Percentiles rank a stretch among this genome's conserved stretches.
Conservation (phyloP, 2,888 invertebrate genomes). For the Sminthurides aquaticus region DNA sequence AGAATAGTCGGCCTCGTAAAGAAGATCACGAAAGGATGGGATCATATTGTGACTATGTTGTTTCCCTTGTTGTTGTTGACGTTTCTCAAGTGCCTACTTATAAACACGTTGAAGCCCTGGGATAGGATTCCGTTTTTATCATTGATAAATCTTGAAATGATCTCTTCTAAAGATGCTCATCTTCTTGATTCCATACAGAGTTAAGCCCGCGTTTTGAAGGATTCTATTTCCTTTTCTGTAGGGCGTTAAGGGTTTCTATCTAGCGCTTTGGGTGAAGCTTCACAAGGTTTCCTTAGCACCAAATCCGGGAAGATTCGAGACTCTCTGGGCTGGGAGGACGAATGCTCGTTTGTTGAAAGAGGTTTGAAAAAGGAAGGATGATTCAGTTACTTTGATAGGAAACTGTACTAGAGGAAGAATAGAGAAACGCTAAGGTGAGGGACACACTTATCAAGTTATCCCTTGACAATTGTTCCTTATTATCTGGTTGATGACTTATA, state of each 20-base stretch:
- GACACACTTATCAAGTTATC: background rate
- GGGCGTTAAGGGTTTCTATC: too few relatives aligned
- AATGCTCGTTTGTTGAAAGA: background rate
- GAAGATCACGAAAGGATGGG: conserved; percentile 35
- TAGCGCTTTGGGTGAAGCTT: too few relatives aligned
- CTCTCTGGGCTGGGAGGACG: too few relatives aligned
- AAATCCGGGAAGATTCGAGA: too few relatives aligned
- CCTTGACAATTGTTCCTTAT: background rate
- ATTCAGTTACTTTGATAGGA: too few relatives aligned
- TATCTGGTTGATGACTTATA: background rate
- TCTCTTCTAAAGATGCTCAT: background rate
- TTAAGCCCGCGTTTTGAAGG: background rate
- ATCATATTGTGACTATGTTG: conserved; percentile 30
- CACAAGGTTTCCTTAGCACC: too few relatives aligned
- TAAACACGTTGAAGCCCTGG: background rate
- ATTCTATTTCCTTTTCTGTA: too few relatives aligned
- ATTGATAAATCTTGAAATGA: background rate
- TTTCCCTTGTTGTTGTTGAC: background rate
- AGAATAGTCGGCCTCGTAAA: conserved; percentile 27
- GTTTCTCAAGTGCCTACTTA: background rate
- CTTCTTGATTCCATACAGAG: too few relatives aligned
- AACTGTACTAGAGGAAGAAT: background rate
- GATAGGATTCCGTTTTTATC: background rate
- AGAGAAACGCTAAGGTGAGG: background rate
- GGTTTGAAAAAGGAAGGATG: background rate